phyloP scores from a whole-genome alignment of 2,888 invertebrate species.

The Plagodis dolabraria region DNA sequence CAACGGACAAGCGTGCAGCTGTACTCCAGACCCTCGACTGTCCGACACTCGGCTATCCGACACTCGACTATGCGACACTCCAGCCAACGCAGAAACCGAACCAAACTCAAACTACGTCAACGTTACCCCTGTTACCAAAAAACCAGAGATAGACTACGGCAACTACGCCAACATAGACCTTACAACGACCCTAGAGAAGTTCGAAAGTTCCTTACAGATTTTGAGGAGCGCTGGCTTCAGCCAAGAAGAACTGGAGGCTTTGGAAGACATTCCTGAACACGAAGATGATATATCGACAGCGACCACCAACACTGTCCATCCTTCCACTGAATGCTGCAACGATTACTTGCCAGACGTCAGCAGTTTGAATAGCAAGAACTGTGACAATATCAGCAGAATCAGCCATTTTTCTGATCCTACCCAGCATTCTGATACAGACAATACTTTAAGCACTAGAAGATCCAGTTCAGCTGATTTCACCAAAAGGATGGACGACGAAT shows the following conservation, averaged over 20 bases:
- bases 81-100: slow-evolving; percentile 50
- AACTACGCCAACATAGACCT: slow-evolving; percentile 92
- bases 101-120: slow-evolving; percentile 80
- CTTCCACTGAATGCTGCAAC: slow-evolving; percentile 60
- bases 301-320: slow-evolving; percentile 70
- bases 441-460: slow-evolving; percentile 75
- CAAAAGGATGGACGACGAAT: slow-evolving; percentile 81
- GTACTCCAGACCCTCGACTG: slow-evolving; percentile 71
- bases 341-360: slow-evolving; percentile 71
- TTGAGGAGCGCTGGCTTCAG: slow-evolving; percentile 86
- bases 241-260: slow-evolving; percentile 80
- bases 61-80: slow-evolving; percentile 57
- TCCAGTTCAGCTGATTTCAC: slow-evolving; percentile 88
- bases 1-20: slow-evolving; percentile 83
- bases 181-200: slow-evolving; percentile 90
- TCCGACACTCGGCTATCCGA: slow-evolving; percentile 54
- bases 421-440: slow-evolving; percentile 72
- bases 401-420: slow-evolving; percentile 81
- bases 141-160: slow-evolving; percentile 68
- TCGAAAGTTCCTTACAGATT: slow-evolving; percentile 90
- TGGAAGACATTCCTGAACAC: slow-evolving; percentile 77
- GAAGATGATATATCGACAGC: slow-evolving; percentile 75
- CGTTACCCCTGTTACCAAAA: slow-evolving; percentile 68
- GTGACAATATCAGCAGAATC: slow-evolving; percentile 82
- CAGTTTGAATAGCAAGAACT: slow-evolving; percentile 72